These are phyloP conservation scores for Acromyrmex charruanus DNA, from an alignment of 1,140 invertebrate species.

Conservation along the genomic window DNA sequence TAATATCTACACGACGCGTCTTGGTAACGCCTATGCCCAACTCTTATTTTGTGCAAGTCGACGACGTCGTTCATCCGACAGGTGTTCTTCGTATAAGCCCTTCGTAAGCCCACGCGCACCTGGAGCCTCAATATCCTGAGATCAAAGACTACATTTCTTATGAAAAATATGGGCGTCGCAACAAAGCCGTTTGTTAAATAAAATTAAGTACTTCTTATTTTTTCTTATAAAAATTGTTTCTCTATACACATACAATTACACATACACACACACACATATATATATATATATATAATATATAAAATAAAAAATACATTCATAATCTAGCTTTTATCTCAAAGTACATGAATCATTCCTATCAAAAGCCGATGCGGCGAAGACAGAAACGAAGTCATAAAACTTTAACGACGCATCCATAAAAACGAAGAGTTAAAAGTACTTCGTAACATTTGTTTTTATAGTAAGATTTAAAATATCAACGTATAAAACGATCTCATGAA, in stretches of 20 bases:
- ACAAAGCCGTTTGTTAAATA: not conserved
- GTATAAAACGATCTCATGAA: not conserved
- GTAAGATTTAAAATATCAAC: not conserved
- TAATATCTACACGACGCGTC: slow-evolving; percentile 10
- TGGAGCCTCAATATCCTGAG: slow-evolving; percentile 6
- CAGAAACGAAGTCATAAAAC: not conserved
- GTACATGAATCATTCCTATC: not conserved
- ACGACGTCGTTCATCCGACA: slow-evolving; percentile 26
- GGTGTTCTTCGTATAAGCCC: slow-evolving; percentile 24
- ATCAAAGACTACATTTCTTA: not conserved
- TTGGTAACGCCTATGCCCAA: slow-evolving; percentile 20
- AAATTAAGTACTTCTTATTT: not conserved
- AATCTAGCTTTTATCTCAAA: not conserved
- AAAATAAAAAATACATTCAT: not conserved
- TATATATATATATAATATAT: not conserved
- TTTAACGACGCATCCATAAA: slow-evolving; percentile 18
- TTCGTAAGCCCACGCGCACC: slow-evolving; percentile 23
- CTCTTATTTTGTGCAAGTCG: slow-evolving; percentile 12
- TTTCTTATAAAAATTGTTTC: not conserved
- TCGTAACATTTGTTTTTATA: not conserved
- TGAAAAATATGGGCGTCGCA: not conserved
- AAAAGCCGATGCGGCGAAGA: not conserved
- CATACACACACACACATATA: no score
- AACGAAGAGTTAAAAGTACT: not conserved
- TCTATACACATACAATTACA: no score